phyloP scores from a whole-genome alignment of 2,888 invertebrate genomes.

The Caprella mutica region DNA sequence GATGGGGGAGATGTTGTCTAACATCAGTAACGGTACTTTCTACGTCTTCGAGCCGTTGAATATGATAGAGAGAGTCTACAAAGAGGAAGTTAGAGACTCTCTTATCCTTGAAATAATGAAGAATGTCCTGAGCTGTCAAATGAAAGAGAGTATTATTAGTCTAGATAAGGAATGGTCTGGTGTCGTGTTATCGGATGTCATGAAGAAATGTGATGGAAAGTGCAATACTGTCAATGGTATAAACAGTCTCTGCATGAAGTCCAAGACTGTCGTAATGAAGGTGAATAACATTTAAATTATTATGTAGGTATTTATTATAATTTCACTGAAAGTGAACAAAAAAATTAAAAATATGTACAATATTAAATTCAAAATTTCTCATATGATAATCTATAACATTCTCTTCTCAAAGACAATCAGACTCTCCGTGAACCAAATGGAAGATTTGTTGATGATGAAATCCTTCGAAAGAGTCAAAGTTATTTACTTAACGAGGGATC shows the following conservation, averaged over 20 bases:
- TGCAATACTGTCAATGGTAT: background rate
- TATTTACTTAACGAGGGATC: conserved; percentile 1
- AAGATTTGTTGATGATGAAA: background rate
- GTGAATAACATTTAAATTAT: background rate
- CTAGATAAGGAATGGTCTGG: background rate
- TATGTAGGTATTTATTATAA: too few relatives aligned
- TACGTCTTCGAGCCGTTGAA: background rate
- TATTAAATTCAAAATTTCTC: too few relatives aligned
- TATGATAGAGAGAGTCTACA: background rate
- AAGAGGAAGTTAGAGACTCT: too few relatives aligned
- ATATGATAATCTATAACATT: too few relatives aligned
- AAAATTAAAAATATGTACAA: too few relatives aligned
- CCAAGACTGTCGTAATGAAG: background rate
- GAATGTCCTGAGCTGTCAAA: background rate
- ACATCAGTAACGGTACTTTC: background rate
- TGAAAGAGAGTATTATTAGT: background rate
- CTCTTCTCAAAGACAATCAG: background rate
- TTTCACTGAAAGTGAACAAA: too few relatives aligned
- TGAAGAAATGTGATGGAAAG: too few relatives aligned
- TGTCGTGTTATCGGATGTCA: too few relatives aligned
- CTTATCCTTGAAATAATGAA: background rate
- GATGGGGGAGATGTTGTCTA: background rate
- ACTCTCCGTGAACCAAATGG: background rate
- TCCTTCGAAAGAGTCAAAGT: background rate
- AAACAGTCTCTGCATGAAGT: background rate